Conservation (phyloP, 2,797 vertebrate genomes). For the Brotula barbata region DNA sequence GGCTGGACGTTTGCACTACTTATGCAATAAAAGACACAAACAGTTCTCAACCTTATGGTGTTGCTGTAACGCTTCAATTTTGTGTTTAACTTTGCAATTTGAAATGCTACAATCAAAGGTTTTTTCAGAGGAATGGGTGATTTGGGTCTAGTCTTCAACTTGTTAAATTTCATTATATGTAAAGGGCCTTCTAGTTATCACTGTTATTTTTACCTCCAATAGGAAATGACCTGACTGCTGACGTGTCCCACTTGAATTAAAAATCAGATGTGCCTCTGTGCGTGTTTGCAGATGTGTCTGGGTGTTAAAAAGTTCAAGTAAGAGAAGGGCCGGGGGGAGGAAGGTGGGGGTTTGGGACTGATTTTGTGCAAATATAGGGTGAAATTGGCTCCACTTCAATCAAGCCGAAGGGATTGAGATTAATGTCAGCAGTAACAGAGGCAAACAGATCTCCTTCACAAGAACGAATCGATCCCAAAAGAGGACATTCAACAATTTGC, state of each 20-base stretch:
- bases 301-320: slow-evolving; percentile 41
- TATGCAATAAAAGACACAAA: too few species aligned
- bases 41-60: too few species aligned
- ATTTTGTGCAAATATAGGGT: slow-evolving; percentile 72
- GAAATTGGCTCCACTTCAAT: slow-evolving; percentile 79
- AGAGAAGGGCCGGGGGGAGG: slow-evolving; percentile 4
- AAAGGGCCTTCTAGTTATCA: too few species aligned
- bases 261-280: slow-evolving; percentile 41
- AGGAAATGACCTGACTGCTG: slow-evolving; percentile 37
- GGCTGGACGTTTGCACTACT: too few species aligned
- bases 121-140: too few species aligned
- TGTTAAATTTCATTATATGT: too few species aligned
- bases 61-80: too few species aligned
- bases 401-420: slow-evolving; percentile 67
- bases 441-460: slow-evolving; percentile 55
- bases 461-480: slow-evolving; percentile 53
- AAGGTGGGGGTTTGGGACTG: slow-evolving; percentile 34
- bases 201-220: slow-evolving; percentile 46
- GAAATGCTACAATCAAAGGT: too few species aligned
- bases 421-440: slow-evolving; percentile 59
- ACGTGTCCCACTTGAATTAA: slow-evolving; percentile 37
- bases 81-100: too few species aligned
- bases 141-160: too few species aligned
- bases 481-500: slow-evolving; percentile 69
- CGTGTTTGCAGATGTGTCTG: slow-evolving; percentile 42